Evolutionary conservation across 2,797 vertebrate species (phyloP), one percentile per base, ranked within the genome.

Genomic region (Meriones psammophilus): DNA sequence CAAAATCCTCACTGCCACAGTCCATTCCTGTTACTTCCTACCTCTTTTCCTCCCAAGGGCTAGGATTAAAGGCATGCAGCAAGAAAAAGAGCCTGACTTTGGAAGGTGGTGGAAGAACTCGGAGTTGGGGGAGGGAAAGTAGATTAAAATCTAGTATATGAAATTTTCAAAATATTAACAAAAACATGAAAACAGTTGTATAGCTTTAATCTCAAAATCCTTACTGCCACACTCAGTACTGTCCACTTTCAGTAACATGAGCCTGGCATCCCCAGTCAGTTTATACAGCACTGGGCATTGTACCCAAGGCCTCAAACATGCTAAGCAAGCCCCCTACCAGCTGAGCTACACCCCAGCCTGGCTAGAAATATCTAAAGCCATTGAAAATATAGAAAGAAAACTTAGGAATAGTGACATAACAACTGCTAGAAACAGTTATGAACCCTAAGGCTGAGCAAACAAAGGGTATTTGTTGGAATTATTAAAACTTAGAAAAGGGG

Each of bases 391-490:
- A 60, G 87, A 83, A 88, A 92, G 58, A 80, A 28, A 77, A 76
- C 60, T 36, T 64, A 50, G 42, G 74, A 68, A 77, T 86, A 58
- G 39, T 36, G 77, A 76, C 4, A 42, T 68, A 83, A 46, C 69
- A 90, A 77, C 15, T 73, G 5, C 4, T 36, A 28, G 33, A 79
- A 88, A 42, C 9, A 71, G 26, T 89, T 58, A 66, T 1, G 50
- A 89, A 18, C 20, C 54, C 17, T 54, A 36, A 3, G 28, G 20
- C 62, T 56, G 56, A 92, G 83, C 60, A 87, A 93, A 91, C 36
- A 89, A 89, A 74, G 18, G 54, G 69, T 94, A 84, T 91, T 15
- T 5, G 17, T 64, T 94, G n/a, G 50, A 88, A 42, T 95, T 60
- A 83, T 89, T 92, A 78, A 93, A 77, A 69, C 69, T 79, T 76